Evolutionary conservation across 2,113 vertebrate genomes (phyloP), one percentile per base, ranked within the genome.

Genomic region (Prunella himalayana): DNA sequence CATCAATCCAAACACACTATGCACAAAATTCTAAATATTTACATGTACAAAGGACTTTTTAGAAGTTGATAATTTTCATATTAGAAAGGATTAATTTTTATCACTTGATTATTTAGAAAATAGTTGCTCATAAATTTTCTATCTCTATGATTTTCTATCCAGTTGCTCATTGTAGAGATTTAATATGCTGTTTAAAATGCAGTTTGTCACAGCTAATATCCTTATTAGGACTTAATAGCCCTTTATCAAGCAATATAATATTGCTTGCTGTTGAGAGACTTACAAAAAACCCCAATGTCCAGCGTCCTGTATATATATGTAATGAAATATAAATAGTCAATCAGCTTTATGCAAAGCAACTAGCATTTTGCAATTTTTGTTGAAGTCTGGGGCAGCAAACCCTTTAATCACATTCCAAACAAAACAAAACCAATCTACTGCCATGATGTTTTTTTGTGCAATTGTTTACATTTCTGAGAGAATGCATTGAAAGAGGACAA

Each of bases 161-260:
- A 94, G 37, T 76, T 75, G 49, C 53, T 97, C 97, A 96, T 90
- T 97, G 47, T 51, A 86, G n/a, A 92, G 93, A 97, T 97, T 97
- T 97, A 96, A 69, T 94, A 78, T 14, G 50, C 18, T 85, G 13
- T 81, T 93, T 94, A 82, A 87, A 92, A 91, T 73, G 69, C 88
- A 88, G 24, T 87, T 78, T 91, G 76, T 95, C 78, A 44, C 15
- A 28, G 88, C 64, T 95, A 79, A 88, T 93, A 94, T 49, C 37
- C 24, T 53, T 64, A 44, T 35, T 64, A 53, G 24, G 11, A 35
- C 24, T 28, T 44, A 64, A 64, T 9, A 65, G 10, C 90, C 68
- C 91, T 96, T 83, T 59, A 93, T 95, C 94, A 94, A 96, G 56
- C 45, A 77, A 47, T 39, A 27, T 31, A 73, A 94, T 61, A 84